phyloP scores from a whole-genome alignment of 2,888 invertebrate species.

The Orthosia incerta region DNA sequence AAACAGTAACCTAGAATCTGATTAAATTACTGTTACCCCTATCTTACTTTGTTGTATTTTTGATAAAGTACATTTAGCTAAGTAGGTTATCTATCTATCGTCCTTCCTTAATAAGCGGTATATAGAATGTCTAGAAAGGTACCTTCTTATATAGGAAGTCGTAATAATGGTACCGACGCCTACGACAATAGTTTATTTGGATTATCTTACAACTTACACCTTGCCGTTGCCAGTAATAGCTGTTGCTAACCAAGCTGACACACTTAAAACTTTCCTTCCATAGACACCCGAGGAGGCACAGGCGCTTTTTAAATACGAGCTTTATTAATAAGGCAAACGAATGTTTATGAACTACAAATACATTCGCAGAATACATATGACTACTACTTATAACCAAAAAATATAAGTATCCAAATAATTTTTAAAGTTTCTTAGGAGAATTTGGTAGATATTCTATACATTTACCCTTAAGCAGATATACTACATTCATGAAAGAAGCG shows the following conservation, averaged over 20 bases:
- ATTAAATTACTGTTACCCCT: neutral
- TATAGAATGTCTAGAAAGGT: neutral
- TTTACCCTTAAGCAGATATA: neutral
- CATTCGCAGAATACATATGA: constrained; percentile 17
- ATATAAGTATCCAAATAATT: neutral
- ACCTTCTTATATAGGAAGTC: constrained; percentile 2
- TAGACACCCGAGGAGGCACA: constrained; percentile 4
- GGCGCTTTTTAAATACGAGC: constrained; percentile 5
- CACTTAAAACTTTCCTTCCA: constrained; percentile 8
- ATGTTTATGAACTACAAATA: constrained; percentile 9
- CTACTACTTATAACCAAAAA: too few relatives aligned
- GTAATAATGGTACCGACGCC: constrained; percentile 15
- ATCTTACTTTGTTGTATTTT: neutral
- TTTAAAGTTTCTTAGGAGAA: neutral
- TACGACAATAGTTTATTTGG: constrained; percentile 3
- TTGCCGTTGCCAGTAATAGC: constrained; percentile 1
- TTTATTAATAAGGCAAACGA: constrained; percentile 15
- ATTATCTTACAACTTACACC: constrained; percentile 29
- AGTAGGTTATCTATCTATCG: neutral
- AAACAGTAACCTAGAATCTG: neutral
- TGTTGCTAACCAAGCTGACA: constrained; percentile 14
- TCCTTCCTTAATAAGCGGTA: neutral
- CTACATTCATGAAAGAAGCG: neutral
- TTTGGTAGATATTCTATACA: neutral
- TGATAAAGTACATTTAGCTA: neutral